phyloP scores from a whole-genome alignment of 2,797 vertebrate species.

The Dromococcyx pavoninus region DNA sequence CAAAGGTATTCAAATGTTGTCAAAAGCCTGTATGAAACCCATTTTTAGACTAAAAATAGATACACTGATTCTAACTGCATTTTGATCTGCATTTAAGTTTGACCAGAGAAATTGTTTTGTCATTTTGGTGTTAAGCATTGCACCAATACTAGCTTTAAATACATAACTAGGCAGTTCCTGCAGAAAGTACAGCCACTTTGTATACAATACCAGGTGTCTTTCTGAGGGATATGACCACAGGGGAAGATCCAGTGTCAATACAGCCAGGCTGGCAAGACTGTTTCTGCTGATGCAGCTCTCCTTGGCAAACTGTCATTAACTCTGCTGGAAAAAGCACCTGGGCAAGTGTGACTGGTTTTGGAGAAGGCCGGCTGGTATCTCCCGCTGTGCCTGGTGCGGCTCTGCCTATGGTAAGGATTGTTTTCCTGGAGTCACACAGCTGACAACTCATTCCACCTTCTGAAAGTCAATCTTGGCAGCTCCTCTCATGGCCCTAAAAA shows the following conservation, averaged over 20 bases:
- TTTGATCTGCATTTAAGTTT: neutral
- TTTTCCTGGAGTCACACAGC: neutral
- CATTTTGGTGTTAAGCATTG: neutral
- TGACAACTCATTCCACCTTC: neutral
- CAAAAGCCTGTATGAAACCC: neutral
- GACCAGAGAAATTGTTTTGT: neutral
- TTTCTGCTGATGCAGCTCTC: neutral
- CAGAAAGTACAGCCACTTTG: neutral
- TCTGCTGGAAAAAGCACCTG: neutral
- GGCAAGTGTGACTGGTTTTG: neutral
- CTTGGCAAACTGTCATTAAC: neutral
- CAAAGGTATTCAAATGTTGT: neutral
- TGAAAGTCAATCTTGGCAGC: neutral
- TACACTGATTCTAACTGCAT: neutral
- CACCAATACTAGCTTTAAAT: neutral
- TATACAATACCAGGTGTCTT: neutral
- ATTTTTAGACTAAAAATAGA: neutral
- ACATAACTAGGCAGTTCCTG: neutral
- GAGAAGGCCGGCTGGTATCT: neutral
- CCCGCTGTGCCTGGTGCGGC: neutral
- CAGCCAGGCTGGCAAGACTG: neutral
- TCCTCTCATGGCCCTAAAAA: neutral
- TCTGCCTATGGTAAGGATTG: neutral
- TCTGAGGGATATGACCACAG: neutral
- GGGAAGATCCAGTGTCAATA: neutral